Conservation (phyloP, 2,797 vertebrate genomes). For the Amazona ochrocephala region DNA sequence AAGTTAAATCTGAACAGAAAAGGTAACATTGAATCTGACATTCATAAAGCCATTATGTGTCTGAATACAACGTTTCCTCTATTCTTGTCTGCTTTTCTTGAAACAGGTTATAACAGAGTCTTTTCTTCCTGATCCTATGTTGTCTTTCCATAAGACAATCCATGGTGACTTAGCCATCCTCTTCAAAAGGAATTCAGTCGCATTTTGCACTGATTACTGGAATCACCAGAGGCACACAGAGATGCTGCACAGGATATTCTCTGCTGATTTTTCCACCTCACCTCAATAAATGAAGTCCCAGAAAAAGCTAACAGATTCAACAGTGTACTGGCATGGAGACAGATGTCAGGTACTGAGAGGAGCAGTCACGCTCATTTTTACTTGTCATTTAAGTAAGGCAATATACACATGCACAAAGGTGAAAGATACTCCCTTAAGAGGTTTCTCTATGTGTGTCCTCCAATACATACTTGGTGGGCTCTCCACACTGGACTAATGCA, state of each 20-base stretch:
- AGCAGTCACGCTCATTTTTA: not conserved
- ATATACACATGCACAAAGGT: not conserved
- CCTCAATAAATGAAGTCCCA: not conserved
- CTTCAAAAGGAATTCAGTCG: constrained; percentile 2
- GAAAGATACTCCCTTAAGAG: not conserved
- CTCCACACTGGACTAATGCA: not conserved
- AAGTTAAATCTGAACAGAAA: not conserved
- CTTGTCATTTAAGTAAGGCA: not conserved
- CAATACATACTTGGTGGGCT: not conserved
- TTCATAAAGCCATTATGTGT: not conserved
- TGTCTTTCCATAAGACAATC: not conserved
- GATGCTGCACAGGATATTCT: not conserved
- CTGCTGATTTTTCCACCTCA: not conserved
- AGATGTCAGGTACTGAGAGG: not conserved
- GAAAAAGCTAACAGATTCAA: not conserved
- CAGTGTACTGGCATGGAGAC: not conserved
- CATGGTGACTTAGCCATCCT: not conserved
- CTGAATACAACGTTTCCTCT: not conserved
- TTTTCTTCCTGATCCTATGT: not conserved
- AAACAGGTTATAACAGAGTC: not conserved
- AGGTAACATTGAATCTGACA: not conserved
- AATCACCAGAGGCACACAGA: not conserved
- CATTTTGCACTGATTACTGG: not conserved
- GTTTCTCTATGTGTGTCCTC: not conserved
- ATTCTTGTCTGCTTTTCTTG: not conserved